A percentile compares a stretch with the other conserved stretches of the same genome.
phyloP scores from a whole-genome alignment of 2,113 vertebrate genomes.

The Indicator maculatus region DNA sequence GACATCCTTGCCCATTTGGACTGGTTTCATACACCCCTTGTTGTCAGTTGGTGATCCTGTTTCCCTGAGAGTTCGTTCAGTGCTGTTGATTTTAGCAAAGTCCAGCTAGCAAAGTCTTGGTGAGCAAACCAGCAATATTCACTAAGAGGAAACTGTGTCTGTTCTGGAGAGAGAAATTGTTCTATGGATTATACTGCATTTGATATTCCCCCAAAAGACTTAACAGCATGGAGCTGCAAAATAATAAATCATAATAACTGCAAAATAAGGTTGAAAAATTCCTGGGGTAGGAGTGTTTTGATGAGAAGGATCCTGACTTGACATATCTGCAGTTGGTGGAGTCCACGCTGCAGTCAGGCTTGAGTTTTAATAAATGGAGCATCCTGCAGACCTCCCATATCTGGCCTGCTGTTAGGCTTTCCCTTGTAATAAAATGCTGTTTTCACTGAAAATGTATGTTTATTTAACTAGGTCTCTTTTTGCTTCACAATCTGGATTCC shows the following conservation, averaged over 20 bases:
- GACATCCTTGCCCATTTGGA: neutral
- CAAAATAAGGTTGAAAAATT: neutral
- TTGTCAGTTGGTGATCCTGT: neutral
- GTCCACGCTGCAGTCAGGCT: neutral
- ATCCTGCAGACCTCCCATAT: constrained; percentile 32
- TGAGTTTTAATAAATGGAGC: neutral
- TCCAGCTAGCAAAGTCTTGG: neutral
- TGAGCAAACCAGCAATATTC: neutral
- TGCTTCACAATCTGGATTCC: constrained; percentile 83
- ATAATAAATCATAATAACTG: neutral
- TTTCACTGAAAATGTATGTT: constrained; percentile 82
- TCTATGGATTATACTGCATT: neutral
- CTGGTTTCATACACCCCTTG: neutral
- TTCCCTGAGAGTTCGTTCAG: neutral
- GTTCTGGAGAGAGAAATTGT: neutral
- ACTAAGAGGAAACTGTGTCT: neutral
- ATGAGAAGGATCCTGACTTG: neutral
- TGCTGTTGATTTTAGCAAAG: constrained; percentile 22
- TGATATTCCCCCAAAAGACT: constrained; percentile 20
- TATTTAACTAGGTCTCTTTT: constrained; percentile 82
- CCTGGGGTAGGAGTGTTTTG: neutral
- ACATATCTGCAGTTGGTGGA: neutral
- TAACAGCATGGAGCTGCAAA: neutral
- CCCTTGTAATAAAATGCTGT: constrained; percentile 74
- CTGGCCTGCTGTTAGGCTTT: constrained; percentile 70